These are phyloP conservation scores for Caerostris extrusa DNA, from an alignment of 1,140 invertebrate genomes.

Conservation along the genomic window DNA sequence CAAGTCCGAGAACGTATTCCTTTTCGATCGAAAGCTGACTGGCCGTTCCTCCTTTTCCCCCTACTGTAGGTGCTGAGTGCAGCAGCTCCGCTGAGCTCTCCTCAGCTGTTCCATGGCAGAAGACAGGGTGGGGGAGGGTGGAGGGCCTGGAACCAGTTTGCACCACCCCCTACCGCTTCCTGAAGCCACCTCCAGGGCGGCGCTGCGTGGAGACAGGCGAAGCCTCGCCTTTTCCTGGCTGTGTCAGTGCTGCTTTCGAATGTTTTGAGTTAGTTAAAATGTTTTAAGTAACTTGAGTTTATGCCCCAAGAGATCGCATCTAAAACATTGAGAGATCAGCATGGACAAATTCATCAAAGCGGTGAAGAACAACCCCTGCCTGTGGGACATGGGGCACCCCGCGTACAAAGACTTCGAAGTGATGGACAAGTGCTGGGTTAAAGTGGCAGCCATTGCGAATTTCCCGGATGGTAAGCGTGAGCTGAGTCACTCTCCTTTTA, in stretches of 20 bases:
- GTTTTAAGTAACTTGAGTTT: no score
- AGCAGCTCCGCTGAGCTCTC: slow-evolving; percentile 25
- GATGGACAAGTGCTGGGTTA: slow-evolving; percentile 48
- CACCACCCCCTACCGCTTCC: background rate
- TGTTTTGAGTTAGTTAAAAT: background rate
- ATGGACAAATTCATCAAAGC: slow-evolving; percentile 54
- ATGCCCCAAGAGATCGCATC: no score
- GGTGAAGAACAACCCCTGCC: slow-evolving; percentile 31
- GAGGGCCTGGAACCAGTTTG: background rate
- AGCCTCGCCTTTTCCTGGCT: slow-evolving; percentile 33
- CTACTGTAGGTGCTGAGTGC: background rate
- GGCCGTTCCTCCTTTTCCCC: background rate
- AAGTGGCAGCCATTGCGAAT: background rate
- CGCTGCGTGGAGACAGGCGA: slow-evolving; percentile 52
- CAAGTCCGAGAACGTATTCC: background rate
- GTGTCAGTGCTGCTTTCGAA: background rate
- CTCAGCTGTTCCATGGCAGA: background rate
- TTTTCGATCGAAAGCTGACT: background rate
- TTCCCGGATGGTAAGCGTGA: slow-evolving; percentile 45
- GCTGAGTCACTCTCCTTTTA: no score
- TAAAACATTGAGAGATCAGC: background rate
- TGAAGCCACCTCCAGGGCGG: slow-evolving; percentile 42
- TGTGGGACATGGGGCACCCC: slow-evolving; percentile 46
- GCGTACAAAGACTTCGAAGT: slow-evolving; percentile 55
- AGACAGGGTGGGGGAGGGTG: background rate